A percentile compares a stretch with the other conserved stretches of the same genome.
Conservation (phyloP, 1,140 invertebrate species). For the Planococcus citri region DNA sequence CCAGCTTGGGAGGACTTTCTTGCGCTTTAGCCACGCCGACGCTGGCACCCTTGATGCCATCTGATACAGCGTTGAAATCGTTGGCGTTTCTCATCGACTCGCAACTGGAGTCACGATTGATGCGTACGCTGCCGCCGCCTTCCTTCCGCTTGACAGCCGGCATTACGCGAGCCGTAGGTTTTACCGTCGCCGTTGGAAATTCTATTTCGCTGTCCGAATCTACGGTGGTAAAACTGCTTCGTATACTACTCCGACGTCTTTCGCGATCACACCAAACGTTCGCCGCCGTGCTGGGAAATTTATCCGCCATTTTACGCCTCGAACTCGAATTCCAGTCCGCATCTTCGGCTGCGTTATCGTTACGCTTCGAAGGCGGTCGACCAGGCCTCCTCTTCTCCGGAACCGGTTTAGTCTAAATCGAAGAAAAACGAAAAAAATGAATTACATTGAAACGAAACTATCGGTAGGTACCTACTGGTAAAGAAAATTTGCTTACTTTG, state of each 20-base stretch:
- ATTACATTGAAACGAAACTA: background rate
- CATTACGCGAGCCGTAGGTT: background rate
- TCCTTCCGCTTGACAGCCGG: constrained; percentile 8
- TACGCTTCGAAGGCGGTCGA: background rate
- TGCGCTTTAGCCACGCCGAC: background rate
- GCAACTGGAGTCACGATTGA: background rate
- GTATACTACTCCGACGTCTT: background rate
- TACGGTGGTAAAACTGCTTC: constrained; percentile 8
- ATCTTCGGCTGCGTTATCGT: background rate
- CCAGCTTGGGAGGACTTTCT: constrained; percentile 39
- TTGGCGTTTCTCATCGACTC: background rate
- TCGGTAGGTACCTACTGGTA: too few species aligned
- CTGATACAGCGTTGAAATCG: background rate
- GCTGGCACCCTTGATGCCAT: background rate
- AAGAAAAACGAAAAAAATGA: background rate
- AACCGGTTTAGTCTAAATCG: background rate
- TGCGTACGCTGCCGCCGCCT: background rate
- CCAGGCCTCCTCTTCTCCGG: background rate
- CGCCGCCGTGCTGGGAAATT: background rate
- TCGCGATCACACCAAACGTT: constrained; percentile 3
- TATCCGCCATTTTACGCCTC: background rate
- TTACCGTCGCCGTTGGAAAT: background rate
- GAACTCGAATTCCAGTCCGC: background rate
- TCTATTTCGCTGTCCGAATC: constrained; percentile 9
- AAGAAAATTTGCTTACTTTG: background rate